Evolutionary conservation across 1,140 invertebrate species (phyloP), one percentile per base, ranked within the genome.

Genomic region (Hyphantria cunea): DNA sequence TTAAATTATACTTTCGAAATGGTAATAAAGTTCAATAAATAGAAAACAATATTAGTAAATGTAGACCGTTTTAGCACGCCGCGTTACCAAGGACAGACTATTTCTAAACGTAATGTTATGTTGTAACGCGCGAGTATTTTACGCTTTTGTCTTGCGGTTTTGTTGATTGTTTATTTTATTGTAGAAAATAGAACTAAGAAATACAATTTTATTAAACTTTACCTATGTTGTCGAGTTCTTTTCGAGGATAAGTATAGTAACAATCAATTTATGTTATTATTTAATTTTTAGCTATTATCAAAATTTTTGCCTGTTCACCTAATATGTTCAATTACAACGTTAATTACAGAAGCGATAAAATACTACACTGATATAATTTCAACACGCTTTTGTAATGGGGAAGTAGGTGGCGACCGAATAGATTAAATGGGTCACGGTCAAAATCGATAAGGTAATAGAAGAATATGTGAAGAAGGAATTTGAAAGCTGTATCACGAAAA

Each of bases 51-150:
- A 25, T 25, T 25, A 25, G 11, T 12, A 13, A 55, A 42, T 32
- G 31, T 15, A 33, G 41, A 42, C 42, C 44, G 48, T 52, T 59
- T 70, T 70, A 51, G 59, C 44, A 56, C 62, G 64, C 55, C 56
- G 61, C 56, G 61, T 54, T 45, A 10, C 58, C 78, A 80, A 82
- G 80, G 78, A 66, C 80, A 53, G 55, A 61, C 72, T 82, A 82
- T 80, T 80, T 80, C 69, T 74, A 69, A 74, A 65, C 65, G 66
- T 48, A 25, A 25, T 25, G 17, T 25, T 44, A 70, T 82, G 67
- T 74, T 68, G 70, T 62, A 82, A 78, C 76, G 66, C 65, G 74
- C 74, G 72, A 69, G 80, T 76, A 78, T 74, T 68, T 68, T n/a
- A n/a, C n/a, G n/a, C 42, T 47, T 55, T 56, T 56, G 53, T 47